phyloP scores from a whole-genome alignment of 2,113 vertebrate genomes.

The Labeo rohita region DNA sequence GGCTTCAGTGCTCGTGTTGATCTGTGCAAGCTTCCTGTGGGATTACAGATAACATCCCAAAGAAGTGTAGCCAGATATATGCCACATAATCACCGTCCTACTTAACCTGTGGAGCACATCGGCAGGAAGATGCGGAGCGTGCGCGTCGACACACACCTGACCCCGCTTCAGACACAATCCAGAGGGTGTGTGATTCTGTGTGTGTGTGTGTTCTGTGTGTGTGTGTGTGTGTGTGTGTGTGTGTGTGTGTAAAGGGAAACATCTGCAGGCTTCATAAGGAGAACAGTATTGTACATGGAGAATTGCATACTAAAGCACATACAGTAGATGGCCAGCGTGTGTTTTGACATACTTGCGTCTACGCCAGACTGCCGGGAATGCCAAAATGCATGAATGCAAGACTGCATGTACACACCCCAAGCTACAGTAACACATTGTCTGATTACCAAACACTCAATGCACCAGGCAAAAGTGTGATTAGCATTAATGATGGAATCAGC shows the following conservation, averaged over 20 bases:
- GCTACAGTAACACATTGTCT: background rate
- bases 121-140: slow-evolving; percentile 66
- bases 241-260: slow-evolving; percentile 62
- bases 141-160: slow-evolving; percentile 57
- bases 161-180: slow-evolving; percentile 44
- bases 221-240: background rate
- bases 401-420: background rate
- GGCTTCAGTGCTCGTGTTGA: background rate
- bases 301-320: slow-evolving; percentile 23
- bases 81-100: background rate
- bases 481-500: background rate
- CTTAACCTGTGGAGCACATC: slow-evolving; percentile 2
- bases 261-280: slow-evolving; percentile 57
- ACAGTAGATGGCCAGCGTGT: background rate
- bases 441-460: background rate
- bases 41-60: slow-evolving; percentile 15
- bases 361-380: background rate
- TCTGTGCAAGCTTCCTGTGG: background rate
- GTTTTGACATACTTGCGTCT: background rate
- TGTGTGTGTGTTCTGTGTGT: too few relatives aligned
- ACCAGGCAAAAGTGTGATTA: background rate
- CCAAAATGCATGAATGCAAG: background rate
- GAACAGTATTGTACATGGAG: slow-evolving; percentile 45
- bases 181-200: background rate
- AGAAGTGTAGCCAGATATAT: background rate